phyloP scores from a whole-genome alignment of 2,797 vertebrate species.

The Spheniscus humboldti region DNA sequence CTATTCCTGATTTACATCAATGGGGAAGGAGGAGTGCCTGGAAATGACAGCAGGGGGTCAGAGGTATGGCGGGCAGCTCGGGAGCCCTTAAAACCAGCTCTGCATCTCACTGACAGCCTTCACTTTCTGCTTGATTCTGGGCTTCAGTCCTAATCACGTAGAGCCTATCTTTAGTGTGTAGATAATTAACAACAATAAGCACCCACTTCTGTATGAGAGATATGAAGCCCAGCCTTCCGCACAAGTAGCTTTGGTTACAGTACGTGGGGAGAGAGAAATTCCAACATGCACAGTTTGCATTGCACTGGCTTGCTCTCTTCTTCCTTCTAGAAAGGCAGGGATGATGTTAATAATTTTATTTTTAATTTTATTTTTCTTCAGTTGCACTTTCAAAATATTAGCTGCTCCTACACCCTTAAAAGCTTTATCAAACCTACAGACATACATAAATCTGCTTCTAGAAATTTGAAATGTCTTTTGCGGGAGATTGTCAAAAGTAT shows the following conservation, averaged over 20 bases:
- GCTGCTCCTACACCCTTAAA: background rate
- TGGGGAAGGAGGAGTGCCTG: background rate
- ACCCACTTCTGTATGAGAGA: fast-evolving
- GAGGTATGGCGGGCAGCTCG: background rate
- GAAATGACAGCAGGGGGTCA: background rate
- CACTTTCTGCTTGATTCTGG: background rate
- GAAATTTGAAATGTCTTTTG: background rate
- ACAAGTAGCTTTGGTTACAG: background rate
- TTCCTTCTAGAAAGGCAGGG: background rate
- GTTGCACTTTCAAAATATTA: background rate
- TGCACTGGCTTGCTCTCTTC: background rate
- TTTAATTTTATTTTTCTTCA: background rate
- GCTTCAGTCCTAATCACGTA: fast-evolving
- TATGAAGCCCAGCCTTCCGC: background rate
- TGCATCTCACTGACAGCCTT: background rate
- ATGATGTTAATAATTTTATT: background rate
- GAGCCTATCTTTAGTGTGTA: background rate
- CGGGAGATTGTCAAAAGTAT: background rate
- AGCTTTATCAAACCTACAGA: background rate
- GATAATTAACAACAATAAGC: background rate
- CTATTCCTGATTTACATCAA: background rate
- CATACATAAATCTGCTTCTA: background rate
- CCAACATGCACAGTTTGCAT: background rate
- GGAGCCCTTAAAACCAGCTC: background rate
- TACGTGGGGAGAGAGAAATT: background rate